Evolutionary conservation across 2,888 invertebrate species (phyloP).

Genomic region (Bedellia somnulentella): DNA sequence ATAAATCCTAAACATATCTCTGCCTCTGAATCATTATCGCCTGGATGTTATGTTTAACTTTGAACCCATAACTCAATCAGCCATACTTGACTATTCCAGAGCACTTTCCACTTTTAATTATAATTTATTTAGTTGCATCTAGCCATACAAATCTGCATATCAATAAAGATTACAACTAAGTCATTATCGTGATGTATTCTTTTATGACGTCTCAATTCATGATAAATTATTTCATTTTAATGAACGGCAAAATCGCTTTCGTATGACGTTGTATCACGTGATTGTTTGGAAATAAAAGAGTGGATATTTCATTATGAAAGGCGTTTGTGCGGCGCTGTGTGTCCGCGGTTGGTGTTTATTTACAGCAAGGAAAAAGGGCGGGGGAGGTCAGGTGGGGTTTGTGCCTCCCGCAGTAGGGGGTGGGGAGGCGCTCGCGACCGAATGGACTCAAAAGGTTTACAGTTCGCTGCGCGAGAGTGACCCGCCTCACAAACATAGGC

Average conservation of each 20-base stretch:
- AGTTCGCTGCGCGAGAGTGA: conserved; percentile 57
- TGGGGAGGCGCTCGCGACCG: conserved; percentile 36
- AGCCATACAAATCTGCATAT: no score
- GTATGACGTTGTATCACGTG: conserved; percentile 15
- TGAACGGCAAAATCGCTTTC: conserved; percentile 17
- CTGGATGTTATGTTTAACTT: no score
- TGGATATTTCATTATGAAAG: conserved; percentile 54
- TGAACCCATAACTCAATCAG: no score
- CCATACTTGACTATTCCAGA: no score
- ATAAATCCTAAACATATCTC: no score
- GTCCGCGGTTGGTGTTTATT: conserved; percentile 38
- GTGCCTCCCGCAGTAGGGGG: conserved; percentile 15
- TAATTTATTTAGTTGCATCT: no score
- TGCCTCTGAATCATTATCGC: no score
- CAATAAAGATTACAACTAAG: no score
- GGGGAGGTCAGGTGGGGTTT: conserved; percentile 9
- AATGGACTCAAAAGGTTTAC: conserved; percentile 56
- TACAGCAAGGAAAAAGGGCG: conserved; percentile 18
- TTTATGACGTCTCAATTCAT: no score
- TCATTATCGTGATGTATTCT: no score
- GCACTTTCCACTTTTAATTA: no score
- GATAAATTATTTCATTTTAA: no score
- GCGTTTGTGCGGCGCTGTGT: conserved; percentile 52
- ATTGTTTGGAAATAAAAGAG: conserved; percentile 31
- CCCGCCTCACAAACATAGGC: conserved; percentile 54